These are phyloP conservation scores for Lamellibrachia columna DNA, from an alignment of 2,888 invertebrate species.

Conservation along the genomic window DNA sequence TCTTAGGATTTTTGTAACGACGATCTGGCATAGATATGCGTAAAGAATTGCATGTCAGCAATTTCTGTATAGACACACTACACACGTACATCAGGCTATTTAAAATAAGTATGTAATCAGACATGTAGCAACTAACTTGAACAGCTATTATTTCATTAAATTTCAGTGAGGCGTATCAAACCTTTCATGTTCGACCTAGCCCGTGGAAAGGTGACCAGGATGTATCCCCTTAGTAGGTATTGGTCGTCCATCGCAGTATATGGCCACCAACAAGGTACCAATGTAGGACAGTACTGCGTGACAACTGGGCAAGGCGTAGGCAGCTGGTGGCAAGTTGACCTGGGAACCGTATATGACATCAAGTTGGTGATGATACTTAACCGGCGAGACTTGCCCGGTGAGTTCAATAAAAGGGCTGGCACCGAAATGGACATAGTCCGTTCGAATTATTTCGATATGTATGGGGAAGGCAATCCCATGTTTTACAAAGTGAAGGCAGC, in stretches of 20 bases:
- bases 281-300: neutral
- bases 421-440: too few relatives aligned
- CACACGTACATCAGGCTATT: neutral
- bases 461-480: too few relatives aligned
- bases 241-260: neutral
- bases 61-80: neutral
- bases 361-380: neutral
- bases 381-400: neutral
- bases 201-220: neutral
- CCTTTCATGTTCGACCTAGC: neutral
- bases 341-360: neutral
- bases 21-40: neutral
- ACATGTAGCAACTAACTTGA: neutral
- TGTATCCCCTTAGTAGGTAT: neutral
- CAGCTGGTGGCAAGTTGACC: neutral
- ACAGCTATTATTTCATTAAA: neutral
- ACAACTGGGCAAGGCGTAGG: neutral
- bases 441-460: too few relatives aligned
- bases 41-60: neutral
- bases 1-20: neutral
- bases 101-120: neutral
- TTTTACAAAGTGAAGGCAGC: too few relatives aligned
- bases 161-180: neutral
- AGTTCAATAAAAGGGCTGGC: neutral
- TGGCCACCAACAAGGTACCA: neutral